Conservation (phyloP, 2,113 vertebrate genomes). For the Microcebus griseorufus region DNA sequence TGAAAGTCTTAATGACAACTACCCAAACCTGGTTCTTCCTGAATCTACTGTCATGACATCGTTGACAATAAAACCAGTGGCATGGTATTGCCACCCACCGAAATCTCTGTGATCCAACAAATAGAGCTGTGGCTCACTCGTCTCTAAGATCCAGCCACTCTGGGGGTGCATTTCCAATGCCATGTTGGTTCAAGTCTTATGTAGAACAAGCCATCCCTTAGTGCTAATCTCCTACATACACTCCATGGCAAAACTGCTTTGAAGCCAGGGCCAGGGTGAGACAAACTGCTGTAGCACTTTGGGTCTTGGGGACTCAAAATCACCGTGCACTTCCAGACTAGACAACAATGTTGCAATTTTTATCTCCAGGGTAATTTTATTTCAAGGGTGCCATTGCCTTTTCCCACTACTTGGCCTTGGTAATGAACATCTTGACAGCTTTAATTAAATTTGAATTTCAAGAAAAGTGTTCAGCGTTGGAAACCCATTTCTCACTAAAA, state of each 20-base stretch:
- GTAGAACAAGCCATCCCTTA: background rate
- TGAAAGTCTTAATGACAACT: background rate
- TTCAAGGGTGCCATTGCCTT: background rate
- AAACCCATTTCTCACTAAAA: background rate
- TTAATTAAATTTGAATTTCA: slow-evolving; percentile 51
- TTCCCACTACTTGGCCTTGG: background rate
- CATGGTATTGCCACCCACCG: background rate
- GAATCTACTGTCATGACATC: background rate
- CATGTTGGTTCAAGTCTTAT: background rate
- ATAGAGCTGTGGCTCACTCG: background rate
- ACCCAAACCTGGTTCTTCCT: background rate
- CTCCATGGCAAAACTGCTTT: background rate
- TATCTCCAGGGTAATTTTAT: slow-evolving; percentile 27
- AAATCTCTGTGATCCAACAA: background rate
- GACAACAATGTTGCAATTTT: background rate
- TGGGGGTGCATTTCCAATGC: background rate
- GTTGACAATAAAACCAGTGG: background rate
- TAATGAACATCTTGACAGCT: background rate
- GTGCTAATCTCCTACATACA: background rate
- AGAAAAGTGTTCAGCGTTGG: background rate
- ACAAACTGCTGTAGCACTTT: background rate
- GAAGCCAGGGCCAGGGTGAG: background rate
- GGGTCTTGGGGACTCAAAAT: background rate
- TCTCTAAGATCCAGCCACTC: background rate
- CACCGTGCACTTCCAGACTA: background rate